phyloP scores from a whole-genome alignment of 2,888 invertebrate genomes.

The Nebria brevicollis region DNA sequence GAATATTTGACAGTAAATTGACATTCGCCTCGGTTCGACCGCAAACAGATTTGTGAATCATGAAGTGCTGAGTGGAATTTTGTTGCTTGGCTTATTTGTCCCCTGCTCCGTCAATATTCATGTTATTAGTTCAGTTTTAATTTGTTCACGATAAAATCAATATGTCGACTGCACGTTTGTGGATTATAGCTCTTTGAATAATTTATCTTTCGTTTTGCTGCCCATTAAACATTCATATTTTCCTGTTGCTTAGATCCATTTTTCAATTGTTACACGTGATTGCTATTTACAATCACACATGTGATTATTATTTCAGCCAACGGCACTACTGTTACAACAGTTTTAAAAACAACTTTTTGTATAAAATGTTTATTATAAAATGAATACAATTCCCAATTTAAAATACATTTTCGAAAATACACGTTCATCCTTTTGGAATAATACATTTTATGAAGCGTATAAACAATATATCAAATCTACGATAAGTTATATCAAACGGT shows the following conservation, averaged over 20 bases:
- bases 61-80: not conserved
- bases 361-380: no score
- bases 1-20: constrained; percentile 40
- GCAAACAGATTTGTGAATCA: not conserved
- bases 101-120: no score
- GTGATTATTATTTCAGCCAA: no score
- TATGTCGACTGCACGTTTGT: not conserved
- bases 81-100: no score
- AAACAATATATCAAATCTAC: no score
- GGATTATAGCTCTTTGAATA: not conserved
- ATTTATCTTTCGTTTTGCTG: not conserved
- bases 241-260: not conserved
- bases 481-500: no score
- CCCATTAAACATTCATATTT: not conserved
- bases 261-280: not conserved
- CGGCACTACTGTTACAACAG: no score
- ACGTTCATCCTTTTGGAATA: no score
- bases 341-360: no score
- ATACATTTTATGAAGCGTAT: no score
- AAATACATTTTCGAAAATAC: no score
- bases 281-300: not conserved
- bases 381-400: no score
- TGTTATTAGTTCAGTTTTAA: not conserved
- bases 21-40: constrained; percentile 15
- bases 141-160: not conserved